Percentiles rank a stretch among this genome's conserved stretches.
These are phyloP conservation scores for Temnopleurus reevesii DNA, from an alignment of 53 echinoderm and acorn worm genomes.

Conservation along the genomic window DNA sequence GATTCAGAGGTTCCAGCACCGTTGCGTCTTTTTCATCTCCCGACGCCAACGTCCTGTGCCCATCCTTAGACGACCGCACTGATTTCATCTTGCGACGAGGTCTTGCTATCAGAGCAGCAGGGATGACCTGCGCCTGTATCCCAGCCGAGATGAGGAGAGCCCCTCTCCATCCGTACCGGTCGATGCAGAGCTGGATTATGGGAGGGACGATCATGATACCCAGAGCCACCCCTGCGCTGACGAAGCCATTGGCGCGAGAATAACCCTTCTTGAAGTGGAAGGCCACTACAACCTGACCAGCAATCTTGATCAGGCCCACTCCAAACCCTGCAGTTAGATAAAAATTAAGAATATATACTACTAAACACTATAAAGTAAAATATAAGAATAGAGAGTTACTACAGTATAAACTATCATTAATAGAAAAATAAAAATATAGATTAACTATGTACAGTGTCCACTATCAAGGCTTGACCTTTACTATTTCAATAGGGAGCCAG, in stretches of 20 bases:
- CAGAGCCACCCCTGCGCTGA: slow-evolving; percentile 37
- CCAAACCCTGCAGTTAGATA: not conserved
- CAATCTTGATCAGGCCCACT: slow-evolving; percentile 19
- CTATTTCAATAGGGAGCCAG: too few species aligned
- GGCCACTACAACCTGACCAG: slow-evolving; percentile 29
- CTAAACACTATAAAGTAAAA: too few species aligned
- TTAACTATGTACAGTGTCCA: too few species aligned
- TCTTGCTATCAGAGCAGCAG: not conserved
- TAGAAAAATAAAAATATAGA: too few species aligned
- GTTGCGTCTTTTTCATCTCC: not conserved
- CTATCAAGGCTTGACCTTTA: too few species aligned
- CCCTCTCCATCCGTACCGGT: slow-evolving; percentile 44
- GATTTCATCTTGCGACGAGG: not conserved
- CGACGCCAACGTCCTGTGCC: not conserved
- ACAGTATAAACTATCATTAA: too few species aligned
- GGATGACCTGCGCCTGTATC: slow-evolving; percentile 25
- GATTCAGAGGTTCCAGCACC: not conserved
- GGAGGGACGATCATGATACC: slow-evolving; percentile 51
- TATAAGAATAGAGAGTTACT: too few species aligned
- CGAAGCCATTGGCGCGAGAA: slow-evolving; percentile 42
- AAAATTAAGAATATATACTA: not conserved
- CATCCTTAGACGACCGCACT: not conserved
- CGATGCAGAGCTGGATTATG: slow-evolving; percentile 9
- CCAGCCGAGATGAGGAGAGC: slow-evolving; percentile 33
- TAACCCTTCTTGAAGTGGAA: slow-evolving; percentile 53